phyloP scores from a whole-genome alignment of 1,140 invertebrate species.

The Trialeurodes vaporariorum region DNA sequence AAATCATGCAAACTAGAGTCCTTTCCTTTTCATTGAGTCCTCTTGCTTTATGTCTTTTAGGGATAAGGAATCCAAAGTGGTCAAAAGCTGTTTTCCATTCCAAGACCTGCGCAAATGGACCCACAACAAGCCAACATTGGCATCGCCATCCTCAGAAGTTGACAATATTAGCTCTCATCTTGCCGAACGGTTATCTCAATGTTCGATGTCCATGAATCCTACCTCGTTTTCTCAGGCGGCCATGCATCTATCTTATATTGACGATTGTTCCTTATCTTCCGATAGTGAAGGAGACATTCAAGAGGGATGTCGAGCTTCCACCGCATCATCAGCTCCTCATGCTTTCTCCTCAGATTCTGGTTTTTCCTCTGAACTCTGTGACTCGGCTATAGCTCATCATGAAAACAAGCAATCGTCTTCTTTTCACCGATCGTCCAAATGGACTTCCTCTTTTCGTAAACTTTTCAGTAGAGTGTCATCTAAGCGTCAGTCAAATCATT shows the following conservation, averaged over 20 bases:
- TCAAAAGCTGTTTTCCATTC: slow-evolving; percentile 34
- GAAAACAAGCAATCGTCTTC: slow-evolving; percentile 28
- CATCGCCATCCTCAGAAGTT: slow-evolving; percentile 15
- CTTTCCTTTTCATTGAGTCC: no score
- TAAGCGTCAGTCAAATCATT: neutral
- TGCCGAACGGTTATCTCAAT: slow-evolving; percentile 19
- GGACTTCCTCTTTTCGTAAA: slow-evolving; percentile 43
- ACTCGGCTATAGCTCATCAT: slow-evolving; percentile 26
- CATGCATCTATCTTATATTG: slow-evolving; percentile 16
- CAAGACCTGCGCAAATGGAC: slow-evolving; percentile 15
- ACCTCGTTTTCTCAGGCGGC: neutral
- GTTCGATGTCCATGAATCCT: slow-evolving; percentile 16
- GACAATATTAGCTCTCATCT: slow-evolving; percentile 20
- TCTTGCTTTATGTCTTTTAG: no score
- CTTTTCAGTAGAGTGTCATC: slow-evolving; percentile 38
- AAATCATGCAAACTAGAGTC: no score
- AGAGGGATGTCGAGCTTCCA: slow-evolving; percentile 19
- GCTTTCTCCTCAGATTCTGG: slow-evolving; percentile 42
- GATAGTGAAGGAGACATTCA: slow-evolving; percentile 7
- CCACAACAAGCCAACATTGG: slow-evolving; percentile 12
- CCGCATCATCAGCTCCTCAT: slow-evolving; percentile 28
- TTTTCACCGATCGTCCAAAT: slow-evolving; percentile 35
- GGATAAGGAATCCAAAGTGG: slow-evolving; percentile 39
- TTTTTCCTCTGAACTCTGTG: slow-evolving; percentile 32
- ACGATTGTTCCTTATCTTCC: slow-evolving; percentile 7